Percentiles rank a stretch among this genome's conserved stretches.
phyloP scores from a whole-genome alignment of 2,113 vertebrate species.

The Odocoileus hemionus region DNA sequence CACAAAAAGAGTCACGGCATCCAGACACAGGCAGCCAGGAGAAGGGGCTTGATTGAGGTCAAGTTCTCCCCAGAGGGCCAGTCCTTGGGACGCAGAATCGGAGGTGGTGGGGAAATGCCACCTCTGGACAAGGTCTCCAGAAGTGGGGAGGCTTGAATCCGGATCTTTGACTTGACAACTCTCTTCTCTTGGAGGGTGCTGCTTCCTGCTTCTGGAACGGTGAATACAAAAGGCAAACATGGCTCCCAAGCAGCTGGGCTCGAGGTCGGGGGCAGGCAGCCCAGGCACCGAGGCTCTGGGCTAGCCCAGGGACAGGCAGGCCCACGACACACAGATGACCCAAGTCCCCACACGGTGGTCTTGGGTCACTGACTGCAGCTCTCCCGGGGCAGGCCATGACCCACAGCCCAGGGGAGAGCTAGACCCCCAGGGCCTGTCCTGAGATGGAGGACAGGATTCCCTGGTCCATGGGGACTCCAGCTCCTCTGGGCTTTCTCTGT shows the following conservation, averaged over 20 bases:
- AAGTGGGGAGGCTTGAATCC: neutral
- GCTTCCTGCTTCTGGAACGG: neutral
- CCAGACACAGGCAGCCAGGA: neutral
- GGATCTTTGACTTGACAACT: neutral
- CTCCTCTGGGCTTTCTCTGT: neutral
- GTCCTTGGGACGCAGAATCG: neutral
- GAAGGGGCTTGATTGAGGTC: neutral
- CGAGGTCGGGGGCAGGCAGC: neutral
- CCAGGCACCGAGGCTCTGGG: neutral
- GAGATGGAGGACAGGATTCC: neutral
- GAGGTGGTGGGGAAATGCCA: rapidly evolving
- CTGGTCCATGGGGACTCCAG: neutral
- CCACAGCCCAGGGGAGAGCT: neutral
- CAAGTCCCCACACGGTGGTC: neutral
- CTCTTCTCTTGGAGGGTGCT: too few relatives aligned
- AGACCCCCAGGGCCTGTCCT: neutral
- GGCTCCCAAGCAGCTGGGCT: neutral
- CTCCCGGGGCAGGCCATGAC: rapidly evolving
- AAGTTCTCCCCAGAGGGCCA: too few relatives aligned
- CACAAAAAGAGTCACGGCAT: neutral
- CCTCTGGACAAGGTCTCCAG: neutral
- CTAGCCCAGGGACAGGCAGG: neutral
- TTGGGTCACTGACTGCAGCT: neutral
- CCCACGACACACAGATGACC: rapidly evolving
- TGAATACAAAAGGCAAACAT: neutral